Conservation (phyloP, 2,113 vertebrate species). For the Menura novaehollandiae region DNA sequence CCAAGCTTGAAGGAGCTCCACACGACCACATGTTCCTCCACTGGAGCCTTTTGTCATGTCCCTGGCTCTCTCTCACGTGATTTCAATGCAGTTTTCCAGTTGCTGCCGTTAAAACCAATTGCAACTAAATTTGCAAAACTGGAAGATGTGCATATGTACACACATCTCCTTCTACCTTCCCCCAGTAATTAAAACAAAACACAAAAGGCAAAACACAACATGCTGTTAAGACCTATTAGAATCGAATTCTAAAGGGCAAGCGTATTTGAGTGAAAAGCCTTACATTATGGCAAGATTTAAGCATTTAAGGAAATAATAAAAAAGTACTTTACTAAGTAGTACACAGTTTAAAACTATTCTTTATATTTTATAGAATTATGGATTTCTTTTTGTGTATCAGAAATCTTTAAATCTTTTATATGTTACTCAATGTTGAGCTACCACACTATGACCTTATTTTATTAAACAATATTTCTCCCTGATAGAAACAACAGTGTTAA, state of each 20-base stretch:
- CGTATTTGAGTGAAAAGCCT: not conserved
- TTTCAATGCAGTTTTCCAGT: not conserved
- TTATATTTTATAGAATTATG: not conserved
- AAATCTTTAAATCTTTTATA: not conserved
- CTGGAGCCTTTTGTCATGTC: not conserved
- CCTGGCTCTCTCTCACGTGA: not conserved
- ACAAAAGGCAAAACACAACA: not conserved
- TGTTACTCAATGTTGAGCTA: not conserved
- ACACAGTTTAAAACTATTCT: not conserved
- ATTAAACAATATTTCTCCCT: not conserved
- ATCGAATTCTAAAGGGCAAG: not conserved
- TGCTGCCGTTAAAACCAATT: accelerated
- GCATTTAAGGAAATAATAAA: not conserved
- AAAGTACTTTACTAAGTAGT: not conserved
- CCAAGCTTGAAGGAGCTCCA: not conserved
- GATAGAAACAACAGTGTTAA: not conserved
- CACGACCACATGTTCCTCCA: accelerated
- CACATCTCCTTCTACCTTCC: not conserved
- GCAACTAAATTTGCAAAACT: not conserved
- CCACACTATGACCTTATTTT: not conserved
- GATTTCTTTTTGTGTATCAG: not conserved
- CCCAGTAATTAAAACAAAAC: not conserved
- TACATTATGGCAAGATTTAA: not conserved
- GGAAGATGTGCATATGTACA: not conserved
- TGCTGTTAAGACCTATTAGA: not conserved